Percentiles rank a stretch among this genome's conserved stretches.
phyloP scores from a whole-genome alignment of 2,113 vertebrate genomes.

The Plestiodon gilberti region DNA sequence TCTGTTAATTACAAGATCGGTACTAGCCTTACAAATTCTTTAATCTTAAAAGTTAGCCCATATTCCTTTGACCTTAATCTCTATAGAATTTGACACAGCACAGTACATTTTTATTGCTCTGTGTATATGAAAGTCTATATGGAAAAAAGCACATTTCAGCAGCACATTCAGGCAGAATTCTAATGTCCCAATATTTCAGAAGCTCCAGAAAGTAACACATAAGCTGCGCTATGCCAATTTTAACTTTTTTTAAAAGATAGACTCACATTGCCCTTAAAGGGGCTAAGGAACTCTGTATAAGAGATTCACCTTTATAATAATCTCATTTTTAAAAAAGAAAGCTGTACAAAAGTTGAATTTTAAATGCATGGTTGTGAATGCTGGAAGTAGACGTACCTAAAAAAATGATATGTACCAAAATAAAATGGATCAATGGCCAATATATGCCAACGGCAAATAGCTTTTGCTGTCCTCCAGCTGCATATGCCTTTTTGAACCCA shows the following conservation, averaged over 20 bases:
- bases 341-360: not conserved
- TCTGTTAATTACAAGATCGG: not conserved
- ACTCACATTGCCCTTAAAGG: not conserved
- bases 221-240: not conserved
- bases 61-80: slow-evolving; percentile 11
- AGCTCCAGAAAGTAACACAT: not conserved
- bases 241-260: slow-evolving; percentile 12
- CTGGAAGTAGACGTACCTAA: not conserved
- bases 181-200: not conserved
- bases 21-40: not conserved
- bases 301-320: not conserved
- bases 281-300: not conserved
- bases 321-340: not conserved
- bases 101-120: slow-evolving; percentile 3
- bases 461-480: not conserved
- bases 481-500: not conserved
- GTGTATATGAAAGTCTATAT: not conserved
- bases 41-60: not conserved
- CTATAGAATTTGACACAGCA: not conserved
- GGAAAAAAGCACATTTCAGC: slow-evolving; percentile 14
- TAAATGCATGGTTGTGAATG: not conserved
- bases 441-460: not conserved
- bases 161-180: not conserved
- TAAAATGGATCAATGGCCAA: not conserved
- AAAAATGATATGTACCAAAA: not conserved